phyloP scores from a whole-genome alignment of 2,888 invertebrate species.

The Camponotus fellah region DNA sequence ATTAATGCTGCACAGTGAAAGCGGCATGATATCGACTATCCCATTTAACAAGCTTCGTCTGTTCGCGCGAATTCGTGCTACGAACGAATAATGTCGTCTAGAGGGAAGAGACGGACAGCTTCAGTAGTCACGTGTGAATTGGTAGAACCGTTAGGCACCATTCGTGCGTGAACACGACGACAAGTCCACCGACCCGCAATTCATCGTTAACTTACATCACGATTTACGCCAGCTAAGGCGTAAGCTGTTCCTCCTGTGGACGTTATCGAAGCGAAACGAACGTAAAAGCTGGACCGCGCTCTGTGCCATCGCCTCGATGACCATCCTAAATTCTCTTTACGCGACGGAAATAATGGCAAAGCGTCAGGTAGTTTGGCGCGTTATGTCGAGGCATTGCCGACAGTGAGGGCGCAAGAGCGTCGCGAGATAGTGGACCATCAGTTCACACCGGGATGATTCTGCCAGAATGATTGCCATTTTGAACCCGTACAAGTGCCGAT shows the following conservation, averaged over 20 bases:
- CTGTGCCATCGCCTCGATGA: slow-evolving; percentile 15
- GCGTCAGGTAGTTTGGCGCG: slow-evolving; percentile 55
- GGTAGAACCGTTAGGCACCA: slow-evolving; percentile 39
- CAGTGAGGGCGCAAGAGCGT: slow-evolving; percentile 48
- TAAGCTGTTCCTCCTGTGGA: slow-evolving; percentile 32
- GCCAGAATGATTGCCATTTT: slow-evolving; percentile 29
- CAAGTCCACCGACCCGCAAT: slow-evolving; percentile 37
- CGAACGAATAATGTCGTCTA: slow-evolving; percentile 8
- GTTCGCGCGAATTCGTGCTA: slow-evolving; percentile 24
- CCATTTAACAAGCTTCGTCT: slow-evolving; percentile 26
- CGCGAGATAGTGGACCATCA: slow-evolving; percentile 59
- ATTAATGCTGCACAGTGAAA: not conserved
- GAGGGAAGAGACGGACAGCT: slow-evolving; percentile 27
- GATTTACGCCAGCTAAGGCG: slow-evolving; percentile 43
- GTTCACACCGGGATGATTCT: slow-evolving; percentile 55
- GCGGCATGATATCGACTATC: slow-evolving; percentile 15
- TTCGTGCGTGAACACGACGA: slow-evolving; percentile 39
- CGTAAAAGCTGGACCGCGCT: slow-evolving; percentile 16
- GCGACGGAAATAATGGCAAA: slow-evolving; percentile 61
- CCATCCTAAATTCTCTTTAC: slow-evolving; percentile 50
- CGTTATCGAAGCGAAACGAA: slow-evolving; percentile 29
- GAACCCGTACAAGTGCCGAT: slow-evolving; percentile 41
- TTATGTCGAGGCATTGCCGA: slow-evolving; percentile 58
- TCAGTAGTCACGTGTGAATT: slow-evolving; percentile 42
- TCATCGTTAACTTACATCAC: slow-evolving; percentile 56